Conservation (phyloP, 2,113 vertebrate genomes). For the Takifugu flavidus region DNA sequence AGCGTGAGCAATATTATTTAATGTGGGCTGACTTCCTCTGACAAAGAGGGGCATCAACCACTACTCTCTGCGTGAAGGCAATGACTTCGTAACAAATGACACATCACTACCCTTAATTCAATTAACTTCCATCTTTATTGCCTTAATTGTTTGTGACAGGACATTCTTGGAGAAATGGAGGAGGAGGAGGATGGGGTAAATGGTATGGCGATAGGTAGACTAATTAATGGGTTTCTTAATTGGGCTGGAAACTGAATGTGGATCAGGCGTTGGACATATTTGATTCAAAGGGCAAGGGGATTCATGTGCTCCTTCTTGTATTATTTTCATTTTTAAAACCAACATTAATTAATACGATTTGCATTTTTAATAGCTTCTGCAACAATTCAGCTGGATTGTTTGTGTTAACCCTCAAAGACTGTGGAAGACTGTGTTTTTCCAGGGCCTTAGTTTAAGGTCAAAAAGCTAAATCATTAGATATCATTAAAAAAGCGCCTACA, state of each 20-base stretch:
- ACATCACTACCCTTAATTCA: conserved; percentile 65
- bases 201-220: conserved; percentile 50
- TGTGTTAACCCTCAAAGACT: conserved; percentile 44
- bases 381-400: conserved; percentile 33
- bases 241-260: conserved; percentile 55
- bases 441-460: conserved; percentile 37
- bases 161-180: conserved; percentile 41
- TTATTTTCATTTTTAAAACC: neutral
- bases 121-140: conserved; percentile 71
- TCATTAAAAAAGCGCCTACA: conserved; percentile 6
- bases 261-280: conserved; percentile 14
- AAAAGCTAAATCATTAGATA: conserved; percentile 21
- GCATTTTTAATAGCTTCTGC: conserved; percentile 19
- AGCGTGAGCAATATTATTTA: conserved; percentile 32
- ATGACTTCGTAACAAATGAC: conserved; percentile 64
- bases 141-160: conserved; percentile 77
- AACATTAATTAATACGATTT: neutral
- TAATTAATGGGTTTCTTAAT: conserved; percentile 73
- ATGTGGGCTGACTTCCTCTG: conserved; percentile 12
- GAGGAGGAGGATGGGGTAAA: conserved; percentile 51
- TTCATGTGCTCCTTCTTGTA: neutral
- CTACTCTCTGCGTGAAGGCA: conserved; percentile 33
- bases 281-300: conserved; percentile 10
- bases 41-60: conserved; percentile 52
- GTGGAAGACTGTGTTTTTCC: conserved; percentile 11